Evolutionary conservation across 2,113 vertebrate genomes (phyloP).

Genomic region (Coptodon bakossiorum): DNA sequence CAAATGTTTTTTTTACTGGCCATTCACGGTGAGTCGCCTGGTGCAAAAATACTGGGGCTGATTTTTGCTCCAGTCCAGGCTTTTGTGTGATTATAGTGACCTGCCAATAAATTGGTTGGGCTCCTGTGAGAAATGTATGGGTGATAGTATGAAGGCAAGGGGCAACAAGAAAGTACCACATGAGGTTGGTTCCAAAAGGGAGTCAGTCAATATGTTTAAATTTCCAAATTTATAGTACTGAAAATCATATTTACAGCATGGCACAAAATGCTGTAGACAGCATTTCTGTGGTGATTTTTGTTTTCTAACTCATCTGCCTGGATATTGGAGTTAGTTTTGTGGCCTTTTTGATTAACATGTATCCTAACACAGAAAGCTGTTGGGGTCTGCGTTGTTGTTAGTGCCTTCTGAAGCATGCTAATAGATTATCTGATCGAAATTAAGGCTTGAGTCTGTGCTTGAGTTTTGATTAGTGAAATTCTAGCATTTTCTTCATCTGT

Average conservation of each 20-base stretch:
- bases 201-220: not conserved
- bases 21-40: rapidly evolving
- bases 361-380: not conserved
- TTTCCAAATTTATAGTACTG: not conserved
- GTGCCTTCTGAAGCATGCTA: not conserved
- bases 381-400: not conserved
- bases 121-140: not conserved
- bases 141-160: not conserved
- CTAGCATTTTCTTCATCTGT: not conserved
- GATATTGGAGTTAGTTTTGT: not conserved
- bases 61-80: not conserved
- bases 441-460: not conserved
- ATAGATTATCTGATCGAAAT: not conserved
- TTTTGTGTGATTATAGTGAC: not conserved
- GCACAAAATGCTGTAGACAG: not conserved
- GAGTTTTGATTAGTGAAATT: not conserved
- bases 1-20: not conserved
- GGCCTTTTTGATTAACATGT: not conserved
- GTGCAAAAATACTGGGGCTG: rapidly evolving
- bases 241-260: not conserved
- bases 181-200: not conserved
- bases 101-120: not conserved
- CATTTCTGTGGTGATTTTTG: not conserved
- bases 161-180: not conserved
- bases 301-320: not conserved